These are phyloP conservation scores for Pyrochroa serraticornis DNA, from an alignment of 2,888 invertebrate genomes.

Conservation along the genomic window DNA sequence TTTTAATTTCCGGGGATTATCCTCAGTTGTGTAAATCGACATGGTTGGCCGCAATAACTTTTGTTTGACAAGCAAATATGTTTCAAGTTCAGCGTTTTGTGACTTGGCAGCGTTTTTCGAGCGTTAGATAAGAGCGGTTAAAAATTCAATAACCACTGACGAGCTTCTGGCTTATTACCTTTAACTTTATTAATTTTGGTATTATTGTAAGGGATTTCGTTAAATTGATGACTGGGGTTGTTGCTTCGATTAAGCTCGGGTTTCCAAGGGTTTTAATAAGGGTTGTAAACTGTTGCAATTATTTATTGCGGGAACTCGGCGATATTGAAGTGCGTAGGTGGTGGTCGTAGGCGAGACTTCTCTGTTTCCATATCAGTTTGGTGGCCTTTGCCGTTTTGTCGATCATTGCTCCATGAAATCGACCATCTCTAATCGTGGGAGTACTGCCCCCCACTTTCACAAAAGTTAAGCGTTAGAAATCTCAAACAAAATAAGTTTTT, in stretches of 20 bases:
- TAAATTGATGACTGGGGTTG: not conserved
- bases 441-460: slow-evolving; percentile 8
- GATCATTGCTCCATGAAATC: slow-evolving; percentile 22
- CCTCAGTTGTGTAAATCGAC: too few relatives aligned
- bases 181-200: too few relatives aligned
- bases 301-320: slow-evolving; percentile 12
- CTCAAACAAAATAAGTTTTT: not conserved
- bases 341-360: slow-evolving; percentile 19
- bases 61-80: too few relatives aligned
- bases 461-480: not conserved
- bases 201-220: slow-evolving; percentile 2
- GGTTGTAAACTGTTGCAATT: slow-evolving; percentile 12
- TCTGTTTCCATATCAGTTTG: slow-evolving; percentile 26
- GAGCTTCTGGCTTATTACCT: too few relatives aligned
- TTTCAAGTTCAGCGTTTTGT: too few relatives aligned
- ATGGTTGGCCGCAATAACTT: too few relatives aligned
- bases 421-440: slow-evolving; percentile 11
- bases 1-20: too few relatives aligned
- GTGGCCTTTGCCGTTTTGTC: slow-evolving; percentile 22
- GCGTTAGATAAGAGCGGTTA: too few relatives aligned
- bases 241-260: slow-evolving; percentile 4
- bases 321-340: slow-evolving; percentile 8
- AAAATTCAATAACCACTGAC: too few relatives aligned
- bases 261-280: not conserved
- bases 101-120: too few relatives aligned